Evolutionary conservation across 2,113 vertebrate species (phyloP).

Genomic region (Dolichotis patagonum): DNA sequence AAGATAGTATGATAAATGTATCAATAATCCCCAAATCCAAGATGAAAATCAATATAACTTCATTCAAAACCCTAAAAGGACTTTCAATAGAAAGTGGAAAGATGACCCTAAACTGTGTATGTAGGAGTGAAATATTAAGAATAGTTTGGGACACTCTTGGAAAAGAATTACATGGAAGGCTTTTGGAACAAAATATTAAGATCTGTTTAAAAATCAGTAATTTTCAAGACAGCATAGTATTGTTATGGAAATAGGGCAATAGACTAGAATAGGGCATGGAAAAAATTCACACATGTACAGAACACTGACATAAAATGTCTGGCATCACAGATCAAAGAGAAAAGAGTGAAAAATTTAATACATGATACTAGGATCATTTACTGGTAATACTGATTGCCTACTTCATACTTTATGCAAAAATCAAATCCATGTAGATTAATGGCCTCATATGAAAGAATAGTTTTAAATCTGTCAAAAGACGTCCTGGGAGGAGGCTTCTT

Average conservation of each 20-base stretch:
- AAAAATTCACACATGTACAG: background rate
- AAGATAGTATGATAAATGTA: background rate
- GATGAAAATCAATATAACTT: background rate
- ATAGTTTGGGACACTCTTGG: background rate
- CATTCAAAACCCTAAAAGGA: background rate
- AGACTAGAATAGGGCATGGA: background rate
- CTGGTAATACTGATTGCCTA: background rate
- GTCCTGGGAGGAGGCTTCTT: background rate
- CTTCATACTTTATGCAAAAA: background rate
- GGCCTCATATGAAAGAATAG: background rate
- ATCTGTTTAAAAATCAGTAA: slow-evolving; percentile 18
- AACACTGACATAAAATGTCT: background rate
- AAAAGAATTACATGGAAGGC: background rate
- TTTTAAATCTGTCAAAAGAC: slow-evolving; percentile 1
- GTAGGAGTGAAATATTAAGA: background rate
- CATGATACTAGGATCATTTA: background rate
- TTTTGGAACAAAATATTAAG: background rate
- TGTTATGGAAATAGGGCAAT: background rate
- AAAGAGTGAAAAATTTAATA: background rate
- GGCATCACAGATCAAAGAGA: background rate
- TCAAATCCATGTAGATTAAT: background rate
- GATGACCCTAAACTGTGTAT: background rate
- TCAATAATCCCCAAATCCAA: background rate
- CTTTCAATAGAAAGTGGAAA: slow-evolving; percentile 17
- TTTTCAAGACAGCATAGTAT: background rate